Percentiles rank a stretch among this genome's conserved stretches.
Conservation (phyloP, 2,888 invertebrate genomes). For the Spodoptera littoralis region DNA sequence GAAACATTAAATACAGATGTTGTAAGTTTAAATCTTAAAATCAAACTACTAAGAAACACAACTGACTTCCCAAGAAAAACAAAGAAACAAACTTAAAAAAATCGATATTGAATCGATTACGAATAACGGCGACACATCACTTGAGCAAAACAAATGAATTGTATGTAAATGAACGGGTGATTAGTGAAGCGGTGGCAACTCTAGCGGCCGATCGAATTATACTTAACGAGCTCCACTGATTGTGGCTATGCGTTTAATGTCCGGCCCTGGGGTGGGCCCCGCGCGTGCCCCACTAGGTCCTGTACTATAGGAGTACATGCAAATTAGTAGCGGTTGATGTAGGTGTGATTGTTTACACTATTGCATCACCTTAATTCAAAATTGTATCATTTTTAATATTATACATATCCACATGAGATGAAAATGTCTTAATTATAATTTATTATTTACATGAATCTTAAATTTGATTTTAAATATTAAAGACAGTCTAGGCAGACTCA, state of each 20-base stretch:
- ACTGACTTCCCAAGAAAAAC: too few species aligned
- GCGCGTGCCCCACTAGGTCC: not conserved
- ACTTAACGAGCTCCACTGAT: slow-evolving; percentile 71
- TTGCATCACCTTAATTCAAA: not conserved
- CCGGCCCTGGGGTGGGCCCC: slow-evolving; percentile 1
- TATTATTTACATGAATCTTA: too few species aligned
- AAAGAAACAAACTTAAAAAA: not conserved
- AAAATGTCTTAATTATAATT: too few species aligned
- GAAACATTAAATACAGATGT: too few species aligned
- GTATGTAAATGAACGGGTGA: slow-evolving; percentile 74
- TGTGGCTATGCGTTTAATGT: slow-evolving; percentile 58
- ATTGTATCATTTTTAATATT: too few species aligned
- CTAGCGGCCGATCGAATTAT: slow-evolving; percentile 75
- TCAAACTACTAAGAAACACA: too few species aligned
- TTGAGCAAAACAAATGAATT: slow-evolving; percentile 69
- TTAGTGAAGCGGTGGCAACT: slow-evolving; percentile 58
- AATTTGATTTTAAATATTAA: too few species aligned
- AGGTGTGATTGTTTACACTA: slow-evolving; percentile 4
- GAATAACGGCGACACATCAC: slow-evolving; percentile 35
- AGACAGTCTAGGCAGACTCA: too few species aligned
- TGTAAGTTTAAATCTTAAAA: too few species aligned
- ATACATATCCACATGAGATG: too few species aligned
- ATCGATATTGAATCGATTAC: slow-evolving; percentile 4
- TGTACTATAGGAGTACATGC: too few species aligned
- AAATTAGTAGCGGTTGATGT: not conserved